phyloP scores from a whole-genome alignment of 2,797 vertebrate genomes.

The Protonibea diacanthus region DNA sequence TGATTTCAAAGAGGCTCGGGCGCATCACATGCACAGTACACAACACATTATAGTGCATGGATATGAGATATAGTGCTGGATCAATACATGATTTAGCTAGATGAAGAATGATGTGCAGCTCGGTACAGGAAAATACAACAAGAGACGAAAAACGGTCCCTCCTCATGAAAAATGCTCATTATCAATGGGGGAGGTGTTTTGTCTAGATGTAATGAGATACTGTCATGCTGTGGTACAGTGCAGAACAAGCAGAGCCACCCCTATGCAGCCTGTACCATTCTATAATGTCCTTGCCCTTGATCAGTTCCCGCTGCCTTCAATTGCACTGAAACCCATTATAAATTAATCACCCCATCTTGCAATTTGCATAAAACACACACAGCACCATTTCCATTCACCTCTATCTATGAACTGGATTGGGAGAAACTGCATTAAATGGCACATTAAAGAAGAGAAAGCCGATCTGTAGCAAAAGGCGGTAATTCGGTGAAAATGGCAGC shows the following conservation, averaged over 20 bases:
- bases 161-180: slow-evolving; percentile 85
- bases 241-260: slow-evolving; percentile 84
- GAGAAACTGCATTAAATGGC: slow-evolving; percentile 83
- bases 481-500: slow-evolving; percentile 70
- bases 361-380: slow-evolving; percentile 87
- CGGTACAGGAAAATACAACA: slow-evolving; percentile 72
- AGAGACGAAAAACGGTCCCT: slow-evolving; percentile 69
- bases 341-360: slow-evolving; percentile 85
- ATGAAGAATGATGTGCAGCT: slow-evolving; percentile 79
- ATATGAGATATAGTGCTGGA: slow-evolving; percentile 74
- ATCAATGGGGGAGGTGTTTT: slow-evolving; percentile 85
- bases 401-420: slow-evolving; percentile 80
- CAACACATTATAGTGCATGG: slow-evolving; percentile 70
- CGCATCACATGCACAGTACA: slow-evolving; percentile 62
- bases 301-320: slow-evolving; percentile 85
- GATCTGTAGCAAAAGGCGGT: slow-evolving; percentile 71
- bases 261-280: slow-evolving; percentile 82
- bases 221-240: slow-evolving; percentile 85
- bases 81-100: slow-evolving; percentile 79
- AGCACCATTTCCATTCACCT: slow-evolving; percentile 78
- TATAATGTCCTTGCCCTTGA: slow-evolving; percentile 85
- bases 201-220: slow-evolving; percentile 87
- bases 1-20: slow-evolving; percentile 40
- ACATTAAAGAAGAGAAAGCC: slow-evolving; percentile 76
- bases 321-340: slow-evolving; percentile 84